Evolutionary conservation across 2,113 vertebrate species (phyloP).

Genomic region (Microcebus griseorufus): DNA sequence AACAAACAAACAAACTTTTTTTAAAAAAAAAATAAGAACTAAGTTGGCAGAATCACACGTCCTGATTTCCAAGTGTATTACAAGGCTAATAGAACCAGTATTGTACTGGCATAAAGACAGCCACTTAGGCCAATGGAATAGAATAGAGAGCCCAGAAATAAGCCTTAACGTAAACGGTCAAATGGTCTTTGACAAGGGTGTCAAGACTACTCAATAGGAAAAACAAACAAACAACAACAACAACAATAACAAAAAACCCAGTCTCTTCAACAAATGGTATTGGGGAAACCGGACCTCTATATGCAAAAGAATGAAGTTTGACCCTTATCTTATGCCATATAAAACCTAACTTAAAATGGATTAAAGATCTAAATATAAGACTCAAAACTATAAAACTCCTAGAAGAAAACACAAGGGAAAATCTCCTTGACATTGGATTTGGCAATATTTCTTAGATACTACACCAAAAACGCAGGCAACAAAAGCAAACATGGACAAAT

Average conservation of each 20-base stretch:
- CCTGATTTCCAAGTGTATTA: neutral
- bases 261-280: neutral
- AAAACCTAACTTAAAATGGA: neutral
- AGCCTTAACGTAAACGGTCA: neutral
- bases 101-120: neutral
- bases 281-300: neutral
- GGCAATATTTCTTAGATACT: neutral
- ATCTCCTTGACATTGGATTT: neutral
- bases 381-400: neutral
- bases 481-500: neutral
- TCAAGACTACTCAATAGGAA: neutral
- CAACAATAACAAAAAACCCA: neutral
- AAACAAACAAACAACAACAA: neutral
- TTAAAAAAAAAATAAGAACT: neutral
- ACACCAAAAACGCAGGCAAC: neutral
- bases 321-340: neutral
- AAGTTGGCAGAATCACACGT: neutral
- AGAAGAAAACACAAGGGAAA: neutral
- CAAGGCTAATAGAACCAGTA: neutral
- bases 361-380: neutral
- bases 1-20: neutral
- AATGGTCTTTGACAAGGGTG: neutral
- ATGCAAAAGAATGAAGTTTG: neutral
- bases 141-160: neutral
- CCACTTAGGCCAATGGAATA: neutral